Conservation (phyloP, 1,140 invertebrate species). For the Aphaenogaster rudis region DNA sequence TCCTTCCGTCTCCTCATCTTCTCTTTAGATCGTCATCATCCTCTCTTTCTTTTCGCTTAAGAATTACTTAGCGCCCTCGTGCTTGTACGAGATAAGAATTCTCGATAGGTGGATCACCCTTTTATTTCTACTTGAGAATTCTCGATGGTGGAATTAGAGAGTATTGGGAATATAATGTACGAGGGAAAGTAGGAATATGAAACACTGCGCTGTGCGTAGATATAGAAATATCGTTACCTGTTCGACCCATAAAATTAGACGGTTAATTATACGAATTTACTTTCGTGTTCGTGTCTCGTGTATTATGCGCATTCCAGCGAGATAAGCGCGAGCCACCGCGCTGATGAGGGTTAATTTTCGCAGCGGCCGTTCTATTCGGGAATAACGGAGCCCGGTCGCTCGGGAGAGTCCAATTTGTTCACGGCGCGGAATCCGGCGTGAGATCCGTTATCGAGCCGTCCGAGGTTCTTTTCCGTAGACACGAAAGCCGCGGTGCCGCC, state of each 20-base stretch:
- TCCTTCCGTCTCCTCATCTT: constrained; percentile 31
- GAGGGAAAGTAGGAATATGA: constrained; percentile 13
- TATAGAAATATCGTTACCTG: neutral
- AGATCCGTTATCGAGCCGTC: constrained; percentile 57
- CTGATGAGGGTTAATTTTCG: constrained; percentile 56
- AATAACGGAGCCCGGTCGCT: constrained; percentile 31
- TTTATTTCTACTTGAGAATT: neutral
- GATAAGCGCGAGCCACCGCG: constrained; percentile 27
- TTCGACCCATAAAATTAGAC: constrained; percentile 25
- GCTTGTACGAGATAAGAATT: constrained; percentile 22
- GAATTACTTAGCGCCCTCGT: constrained; percentile 34
- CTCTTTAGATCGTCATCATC: neutral
- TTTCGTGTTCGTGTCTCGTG: constrained; percentile 20
- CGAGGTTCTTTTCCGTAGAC: constrained; percentile 62
- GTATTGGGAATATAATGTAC: neutral
- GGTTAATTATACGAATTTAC: constrained; percentile 36
- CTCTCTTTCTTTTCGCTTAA: constrained; percentile 19
- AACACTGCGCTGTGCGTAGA: neutral
- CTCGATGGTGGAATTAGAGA: neutral
- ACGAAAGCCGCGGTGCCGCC: constrained; percentile 52
- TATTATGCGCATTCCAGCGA: constrained; percentile 42
- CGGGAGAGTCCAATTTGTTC: constrained; percentile 59
- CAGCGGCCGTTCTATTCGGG: constrained; percentile 43
- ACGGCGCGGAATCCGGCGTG: constrained; percentile 60
- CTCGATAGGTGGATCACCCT: neutral